A percentile compares a stretch with the other conserved stretches of the same genome.
These are phyloP conservation scores for Sprattus sprattus DNA, from an alignment of 2,113 vertebrate species.

Conservation along the genomic window DNA sequence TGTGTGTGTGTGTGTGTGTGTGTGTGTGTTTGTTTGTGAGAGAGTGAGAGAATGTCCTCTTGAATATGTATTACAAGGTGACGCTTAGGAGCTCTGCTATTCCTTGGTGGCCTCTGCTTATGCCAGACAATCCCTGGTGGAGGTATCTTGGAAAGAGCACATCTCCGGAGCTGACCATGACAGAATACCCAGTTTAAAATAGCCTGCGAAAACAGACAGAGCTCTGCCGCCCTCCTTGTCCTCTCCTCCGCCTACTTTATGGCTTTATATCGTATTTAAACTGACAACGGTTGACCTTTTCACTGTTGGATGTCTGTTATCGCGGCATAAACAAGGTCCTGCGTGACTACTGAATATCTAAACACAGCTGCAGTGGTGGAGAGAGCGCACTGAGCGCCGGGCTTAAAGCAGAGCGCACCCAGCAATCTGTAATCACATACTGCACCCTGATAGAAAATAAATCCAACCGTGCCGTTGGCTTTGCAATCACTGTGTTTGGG, in stretches of 20 bases:
- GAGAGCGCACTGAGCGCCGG: background rate
- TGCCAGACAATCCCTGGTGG: constrained; percentile 28
- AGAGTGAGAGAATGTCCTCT: background rate
- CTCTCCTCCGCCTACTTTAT: background rate
- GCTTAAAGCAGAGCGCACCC: background rate
- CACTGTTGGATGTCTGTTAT: background rate
- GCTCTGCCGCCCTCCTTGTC: background rate
- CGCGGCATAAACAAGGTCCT: background rate
- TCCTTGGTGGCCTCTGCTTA: constrained; percentile 29
- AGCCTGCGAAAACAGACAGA: background rate
- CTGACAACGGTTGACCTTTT: background rate
- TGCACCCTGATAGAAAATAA: background rate
- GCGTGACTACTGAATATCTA: background rate
- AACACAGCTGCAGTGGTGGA: background rate
- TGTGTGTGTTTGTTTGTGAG: background rate
- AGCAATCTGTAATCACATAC: background rate
- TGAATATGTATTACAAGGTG: constrained; percentile 23
- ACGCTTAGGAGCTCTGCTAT: constrained; percentile 30
- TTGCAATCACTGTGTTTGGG: background rate
- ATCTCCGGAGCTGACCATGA: constrained; percentile 27
- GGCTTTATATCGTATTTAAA: background rate
- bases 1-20: constrained; percentile 5
- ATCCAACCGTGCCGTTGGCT: background rate
- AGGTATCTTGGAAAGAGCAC: constrained; percentile 20
- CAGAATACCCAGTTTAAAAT: constrained; percentile 25